Conservation (phyloP, 2,797 vertebrate genomes). For the Gymnoscopelus braueri region DNA sequence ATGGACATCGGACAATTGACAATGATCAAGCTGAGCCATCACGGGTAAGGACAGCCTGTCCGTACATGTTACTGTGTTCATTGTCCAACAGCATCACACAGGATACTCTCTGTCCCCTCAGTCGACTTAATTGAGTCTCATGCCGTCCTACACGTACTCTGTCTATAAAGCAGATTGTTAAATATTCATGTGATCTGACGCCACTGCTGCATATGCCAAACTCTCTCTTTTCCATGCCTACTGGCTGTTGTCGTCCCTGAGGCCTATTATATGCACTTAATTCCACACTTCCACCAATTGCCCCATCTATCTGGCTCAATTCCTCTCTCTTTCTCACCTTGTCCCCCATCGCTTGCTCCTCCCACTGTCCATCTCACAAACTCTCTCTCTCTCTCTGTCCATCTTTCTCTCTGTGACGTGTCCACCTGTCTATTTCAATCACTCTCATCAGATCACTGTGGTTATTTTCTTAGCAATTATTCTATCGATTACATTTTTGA, state of each 20-base stretch:
- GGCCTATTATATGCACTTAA: constrained; percentile 11
- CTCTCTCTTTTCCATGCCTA: constrained; percentile 40
- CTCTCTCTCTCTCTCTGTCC: background rate
- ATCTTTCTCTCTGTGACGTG: background rate
- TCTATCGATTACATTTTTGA: too few relatives aligned
- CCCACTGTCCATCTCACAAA: too few relatives aligned
- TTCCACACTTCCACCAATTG: constrained; percentile 1
- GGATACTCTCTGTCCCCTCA: constrained; percentile 20
- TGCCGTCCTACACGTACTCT: constrained; percentile 20
- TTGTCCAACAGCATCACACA: constrained; percentile 31
- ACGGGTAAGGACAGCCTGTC: constrained; percentile 8
- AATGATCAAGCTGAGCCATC: constrained; percentile 9
- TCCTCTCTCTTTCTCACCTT: constrained; percentile 26
- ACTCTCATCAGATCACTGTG: constrained; percentile 39
- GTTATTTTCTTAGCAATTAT: too few relatives aligned
- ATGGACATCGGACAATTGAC: constrained; percentile 23
- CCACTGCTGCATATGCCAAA: constrained; percentile 27
- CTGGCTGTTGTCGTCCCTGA: constrained; percentile 35
- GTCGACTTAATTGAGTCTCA: constrained; percentile 31
- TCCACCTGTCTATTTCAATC: constrained; percentile 8
- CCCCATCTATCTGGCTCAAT: background rate
- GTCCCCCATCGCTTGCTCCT: too few relatives aligned
- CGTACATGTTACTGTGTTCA: constrained; percentile 18
- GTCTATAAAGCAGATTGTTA: constrained; percentile 42
- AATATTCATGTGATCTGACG: constrained; percentile 50